These are phyloP conservation scores for Sphaeridia pumilis DNA, from an alignment of 2,888 invertebrate species.

Conservation along the genomic window DNA sequence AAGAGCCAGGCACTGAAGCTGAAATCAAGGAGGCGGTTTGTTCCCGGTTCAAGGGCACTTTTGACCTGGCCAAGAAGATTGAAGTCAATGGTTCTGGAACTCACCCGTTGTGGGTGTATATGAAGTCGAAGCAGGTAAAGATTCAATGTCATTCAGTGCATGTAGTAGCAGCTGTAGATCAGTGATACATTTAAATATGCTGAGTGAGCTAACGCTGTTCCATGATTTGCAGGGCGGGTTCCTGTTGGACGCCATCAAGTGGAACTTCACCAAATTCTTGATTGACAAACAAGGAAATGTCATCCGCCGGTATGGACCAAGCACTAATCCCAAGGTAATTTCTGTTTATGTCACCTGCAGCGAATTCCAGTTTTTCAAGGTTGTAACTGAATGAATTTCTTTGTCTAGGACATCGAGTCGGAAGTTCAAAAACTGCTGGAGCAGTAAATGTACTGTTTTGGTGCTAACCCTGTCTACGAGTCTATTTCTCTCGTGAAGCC, in stretches of 20 bases:
- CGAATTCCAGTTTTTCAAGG: no score
- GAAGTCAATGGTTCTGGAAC: constrained; percentile 59
- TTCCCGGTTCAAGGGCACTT: constrained; percentile 43
- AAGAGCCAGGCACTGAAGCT: constrained; percentile 57
- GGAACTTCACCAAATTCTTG: constrained; percentile 84
- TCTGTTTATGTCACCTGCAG: no score
- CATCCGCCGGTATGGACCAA: constrained; percentile 55
- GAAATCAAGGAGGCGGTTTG: constrained; percentile 53
- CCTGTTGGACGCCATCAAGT: constrained; percentile 56
- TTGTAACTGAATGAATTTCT: no score
- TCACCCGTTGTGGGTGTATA: constrained; percentile 50
- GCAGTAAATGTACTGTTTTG: background rate
- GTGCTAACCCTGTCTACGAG: no score
- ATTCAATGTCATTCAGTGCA: no score
- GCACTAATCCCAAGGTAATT: constrained; percentile 42
- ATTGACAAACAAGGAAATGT: constrained; percentile 60
- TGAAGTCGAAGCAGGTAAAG: no score
- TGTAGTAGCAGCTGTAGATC: no score
- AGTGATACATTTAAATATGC: no score
- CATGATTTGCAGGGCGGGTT: constrained; percentile 29
- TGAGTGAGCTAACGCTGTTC: no score
- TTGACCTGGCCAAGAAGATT: constrained; percentile 51
- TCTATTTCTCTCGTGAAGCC: no score
- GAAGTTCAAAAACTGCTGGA: constrained; percentile 10
- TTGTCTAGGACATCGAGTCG: constrained; percentile 9